Evolutionary conservation across 2,113 vertebrate species (phyloP), one percentile per base, ranked within the genome.

Genomic region (Copsychus sechellarum): DNA sequence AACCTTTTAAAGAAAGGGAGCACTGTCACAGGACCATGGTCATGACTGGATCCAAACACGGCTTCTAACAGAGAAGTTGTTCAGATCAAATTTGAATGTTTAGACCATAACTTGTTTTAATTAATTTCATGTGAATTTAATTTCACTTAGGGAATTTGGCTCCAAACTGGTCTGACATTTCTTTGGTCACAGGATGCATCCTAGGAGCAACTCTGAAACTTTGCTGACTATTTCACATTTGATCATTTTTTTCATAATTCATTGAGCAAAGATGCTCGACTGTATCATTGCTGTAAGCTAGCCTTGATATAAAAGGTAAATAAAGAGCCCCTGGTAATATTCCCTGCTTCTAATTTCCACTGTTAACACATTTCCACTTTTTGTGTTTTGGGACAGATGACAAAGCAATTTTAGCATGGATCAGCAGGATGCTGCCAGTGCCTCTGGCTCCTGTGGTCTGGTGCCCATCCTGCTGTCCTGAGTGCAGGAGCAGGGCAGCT

Each of bases 21-120:
- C 9, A 3, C 28, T 24, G 3, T 51, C 0, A 0, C 43, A 77
- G 48, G n/a, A 40, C 56, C 24, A 12, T 3, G 17, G 31, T 8
- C 21, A 33, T 38, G 16, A 26, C 31, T 31, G 4, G 67, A 64
- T 79, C 14, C 20, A 29, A 76, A 48, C 26, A 61, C 6, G 3
- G 12, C 33, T 72, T 88, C n/a, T 48, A 29, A 69, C 14, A 62
- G 57, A 50, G 12, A 61, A 24, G 15, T 25, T 31, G 21, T 43
- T 57, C 18, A 19, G 25, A 20, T 77, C 4, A 61, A 81, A 53
- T 79, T 40, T 60, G 34, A 51, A 16, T 78, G n/a, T 51, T 51
- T 76, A 56, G 12, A 14, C 11, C 42, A 28, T 36, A 22, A 18
- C 12, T 54, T 74, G 17, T 56, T 90, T 80, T 48, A 81, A 88